Evolutionary conservation across 2,888 invertebrate species (phyloP).

Genomic region (Nymphalis urticae): DNA sequence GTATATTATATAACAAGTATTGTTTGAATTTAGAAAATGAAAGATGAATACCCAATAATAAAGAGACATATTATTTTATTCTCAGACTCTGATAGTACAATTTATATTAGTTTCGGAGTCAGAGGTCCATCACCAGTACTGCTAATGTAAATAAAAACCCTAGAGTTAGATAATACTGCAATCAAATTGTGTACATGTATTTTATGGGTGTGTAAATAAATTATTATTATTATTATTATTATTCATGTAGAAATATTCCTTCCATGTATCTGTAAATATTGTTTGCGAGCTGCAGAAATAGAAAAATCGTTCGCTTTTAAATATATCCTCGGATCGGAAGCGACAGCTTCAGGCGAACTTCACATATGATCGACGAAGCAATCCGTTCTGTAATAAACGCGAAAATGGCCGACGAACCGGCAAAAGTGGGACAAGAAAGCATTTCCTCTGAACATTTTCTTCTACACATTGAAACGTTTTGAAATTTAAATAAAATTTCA

Average conservation of each 20-base stretch:
- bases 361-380: slow-evolving; percentile 63
- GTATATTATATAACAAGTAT: too few relatives aligned
- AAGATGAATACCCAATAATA: background rate
- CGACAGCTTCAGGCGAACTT: slow-evolving; percentile 61
- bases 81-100: too few relatives aligned
- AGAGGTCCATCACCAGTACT: too few relatives aligned
- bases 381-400: slow-evolving; percentile 53
- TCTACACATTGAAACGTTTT: background rate
- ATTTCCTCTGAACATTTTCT: slow-evolving; percentile 17
- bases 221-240: too few relatives aligned
- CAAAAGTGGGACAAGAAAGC: slow-evolving; percentile 73
- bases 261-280: background rate
- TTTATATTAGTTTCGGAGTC: too few relatives aligned
- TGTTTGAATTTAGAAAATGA: background rate
- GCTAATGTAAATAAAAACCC: too few relatives aligned
- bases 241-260: slow-evolving; percentile 3
- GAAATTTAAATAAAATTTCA: background rate
- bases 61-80: background rate
- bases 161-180: too few relatives aligned
- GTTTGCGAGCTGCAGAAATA: slow-evolving; percentile 51
- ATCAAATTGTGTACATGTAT: too few relatives aligned
- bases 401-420: slow-evolving; percentile 75
- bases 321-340: slow-evolving; percentile 62
- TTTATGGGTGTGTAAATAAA: too few relatives aligned
- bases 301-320: slow-evolving; percentile 64